Evolutionary conservation across 1,140 invertebrate species (phyloP).

Genomic region (Zaprionus gabonicus): DNA sequence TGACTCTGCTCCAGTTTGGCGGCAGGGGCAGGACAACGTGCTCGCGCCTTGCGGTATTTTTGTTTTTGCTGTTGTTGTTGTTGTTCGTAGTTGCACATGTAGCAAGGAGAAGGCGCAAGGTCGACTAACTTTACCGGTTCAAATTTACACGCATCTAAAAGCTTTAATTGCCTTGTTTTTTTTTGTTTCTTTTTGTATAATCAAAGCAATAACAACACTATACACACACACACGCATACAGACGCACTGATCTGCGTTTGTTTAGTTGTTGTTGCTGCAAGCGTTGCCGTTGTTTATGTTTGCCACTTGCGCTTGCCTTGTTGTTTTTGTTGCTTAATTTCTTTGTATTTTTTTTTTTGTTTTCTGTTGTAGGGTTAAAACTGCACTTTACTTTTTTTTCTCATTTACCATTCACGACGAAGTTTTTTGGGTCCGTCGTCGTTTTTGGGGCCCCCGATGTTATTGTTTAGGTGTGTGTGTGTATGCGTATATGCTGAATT

Average conservation of each 20-base stretch:
- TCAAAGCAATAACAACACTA: conserved; percentile 53
- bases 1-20: conserved; percentile 67
- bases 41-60: conserved; percentile 47
- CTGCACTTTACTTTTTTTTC: conserved; percentile 65
- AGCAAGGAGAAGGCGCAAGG: conserved; percentile 15
- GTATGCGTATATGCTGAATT: conserved; percentile 40
- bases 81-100: conserved; percentile 45
- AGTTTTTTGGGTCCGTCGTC: conserved; percentile 59
- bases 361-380: conserved; percentile 68
- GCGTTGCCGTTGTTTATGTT: conserved; percentile 73
- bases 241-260: conserved; percentile 47
- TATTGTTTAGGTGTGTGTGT: conserved; percentile 68
- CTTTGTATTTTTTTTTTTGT: conserved; percentile 55
- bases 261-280: conserved; percentile 51
- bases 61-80: conserved; percentile 42
- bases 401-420: conserved; percentile 79
- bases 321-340: conserved; percentile 77
- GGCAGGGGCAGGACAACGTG: conserved; percentile 67
- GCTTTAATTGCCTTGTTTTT: conserved; percentile 51
- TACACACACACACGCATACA: conserved; percentile 32
- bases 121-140: conserved; percentile 69
- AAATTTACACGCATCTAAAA: conserved; percentile 49
- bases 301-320: conserved; percentile 72
- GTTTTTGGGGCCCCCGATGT: conserved; percentile 69
- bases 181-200: conserved; percentile 48